These are phyloP conservation scores for Heliconius hortense DNA, from an alignment of 2,888 invertebrate species.

Conservation along the genomic window DNA sequence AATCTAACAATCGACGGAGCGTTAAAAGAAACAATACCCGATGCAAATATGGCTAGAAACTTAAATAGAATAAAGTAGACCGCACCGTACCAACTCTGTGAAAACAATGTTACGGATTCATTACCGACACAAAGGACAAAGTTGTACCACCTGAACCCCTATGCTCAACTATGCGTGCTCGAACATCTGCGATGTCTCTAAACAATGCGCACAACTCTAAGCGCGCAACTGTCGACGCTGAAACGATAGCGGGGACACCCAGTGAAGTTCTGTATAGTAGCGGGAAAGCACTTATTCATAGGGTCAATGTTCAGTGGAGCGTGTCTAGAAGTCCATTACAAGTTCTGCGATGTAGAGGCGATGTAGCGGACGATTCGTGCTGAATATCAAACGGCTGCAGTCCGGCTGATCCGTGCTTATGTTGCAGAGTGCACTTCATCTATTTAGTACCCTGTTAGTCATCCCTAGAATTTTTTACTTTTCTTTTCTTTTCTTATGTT, in stretches of 20 bases:
- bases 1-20: constrained; percentile 34
- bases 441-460: constrained; percentile 18
- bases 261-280: constrained; percentile 34
- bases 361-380: constrained; percentile 37
- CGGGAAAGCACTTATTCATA: constrained; percentile 41
- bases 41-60: constrained; percentile 41
- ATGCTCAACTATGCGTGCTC: constrained; percentile 46
- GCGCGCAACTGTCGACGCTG: constrained; percentile 40
- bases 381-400: constrained; percentile 47
- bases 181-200: constrained; percentile 40
- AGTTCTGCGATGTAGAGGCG: constrained; percentile 38
- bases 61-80: constrained; percentile 45
- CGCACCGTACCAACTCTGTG: constrained; percentile 40
- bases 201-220: constrained; percentile 40
- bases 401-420: constrained; percentile 43
- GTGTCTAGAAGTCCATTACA: constrained; percentile 46
- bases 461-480: constrained; percentile 29
- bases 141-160: constrained; percentile 46
- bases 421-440: constrained; percentile 33
- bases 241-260: constrained; percentile 39
- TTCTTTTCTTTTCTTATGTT: constrained; percentile 4
- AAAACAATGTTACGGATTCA: constrained; percentile 50
- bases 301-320: constrained; percentile 42
- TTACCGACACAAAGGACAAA: constrained; percentile 50
- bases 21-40: constrained; percentile 32